These are phyloP conservation scores for Telenomus remus DNA, from an alignment of 1,140 invertebrate species.

Conservation along the genomic window DNA sequence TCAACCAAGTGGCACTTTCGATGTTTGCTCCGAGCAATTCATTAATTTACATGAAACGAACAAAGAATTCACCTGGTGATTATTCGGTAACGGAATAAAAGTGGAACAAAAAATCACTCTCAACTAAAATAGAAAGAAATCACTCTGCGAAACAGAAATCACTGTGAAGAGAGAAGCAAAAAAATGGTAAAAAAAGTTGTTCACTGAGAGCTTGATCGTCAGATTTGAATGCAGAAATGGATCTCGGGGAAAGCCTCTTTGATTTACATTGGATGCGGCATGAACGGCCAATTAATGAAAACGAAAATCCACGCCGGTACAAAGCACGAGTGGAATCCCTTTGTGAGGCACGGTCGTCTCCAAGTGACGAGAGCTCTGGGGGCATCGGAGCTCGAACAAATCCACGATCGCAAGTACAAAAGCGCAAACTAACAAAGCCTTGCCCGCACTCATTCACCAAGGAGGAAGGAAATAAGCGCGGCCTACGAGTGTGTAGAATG, in stretches of 20 bases:
- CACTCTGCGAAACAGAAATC: background rate
- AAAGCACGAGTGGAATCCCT: conserved; percentile 1
- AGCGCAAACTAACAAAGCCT: conserved; percentile 4
- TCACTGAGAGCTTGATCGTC: background rate
- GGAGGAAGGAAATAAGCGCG: conserved; percentile 1
- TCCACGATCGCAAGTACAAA: background rate
- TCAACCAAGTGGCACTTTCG: background rate
- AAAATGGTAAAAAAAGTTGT: too few species aligned
- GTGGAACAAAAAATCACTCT: too few species aligned
- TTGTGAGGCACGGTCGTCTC: background rate
- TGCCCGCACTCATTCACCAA: conserved; percentile 8
- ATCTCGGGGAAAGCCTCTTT: background rate
- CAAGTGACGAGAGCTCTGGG: background rate
- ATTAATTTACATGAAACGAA: background rate
- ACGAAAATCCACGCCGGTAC: background rate
- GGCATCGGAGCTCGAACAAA: background rate
- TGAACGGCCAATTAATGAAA: conserved; percentile 16
- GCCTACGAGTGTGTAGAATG: conserved; percentile 1
- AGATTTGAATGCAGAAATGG: background rate
- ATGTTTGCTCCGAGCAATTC: background rate
- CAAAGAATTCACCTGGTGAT: background rate
- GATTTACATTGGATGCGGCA: conserved; percentile 12
- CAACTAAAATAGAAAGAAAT: background rate
- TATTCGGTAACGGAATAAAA: background rate
- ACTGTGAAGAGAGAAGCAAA: too few species aligned